Evolutionary conservation across 1,140 invertebrate genomes (phyloP), one percentile per base, ranked within the genome.

Genomic region (Trypoxylus dichotomus): DNA sequence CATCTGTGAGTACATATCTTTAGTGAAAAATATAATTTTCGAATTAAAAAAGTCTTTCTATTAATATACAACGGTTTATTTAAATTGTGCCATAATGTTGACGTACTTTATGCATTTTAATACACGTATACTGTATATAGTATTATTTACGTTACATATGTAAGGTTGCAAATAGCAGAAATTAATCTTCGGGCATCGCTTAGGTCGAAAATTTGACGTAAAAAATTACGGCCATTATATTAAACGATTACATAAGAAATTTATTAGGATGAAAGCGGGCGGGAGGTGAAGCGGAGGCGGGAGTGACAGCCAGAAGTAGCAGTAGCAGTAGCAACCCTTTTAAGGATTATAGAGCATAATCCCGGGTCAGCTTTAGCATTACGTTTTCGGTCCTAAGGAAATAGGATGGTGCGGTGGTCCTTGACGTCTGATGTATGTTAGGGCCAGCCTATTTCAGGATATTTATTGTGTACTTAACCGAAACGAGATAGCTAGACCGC

Each of bases 401-500:
- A 83, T 83, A 81, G 81, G 82, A 83, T 83, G 81, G 79, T 81
- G 78, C 78, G 78, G 80, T 77, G 78, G 80, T 63, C 80, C 80
- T 77, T 79, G 80, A 81, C 80, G 75, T 43, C 81, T 83, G 81
- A 82, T 83, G 80, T 82, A 82, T 83, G 82, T 81, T 80, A 77
- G 82, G 82, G 81, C 80, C 77, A 78, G 81, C 77, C 80, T 79
- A 81, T 79, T 82, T 78, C 78, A 76, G 75, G 81, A 83, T 83
- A 83, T 83, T 83, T 83, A 83, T 83, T 82, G 79, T 82, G 81
- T 83, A 82, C 82, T 83, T 83, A 82, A 79, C 76, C 78, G 81
- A 81, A 83, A 83, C 82, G 81, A 83, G 81, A 81, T 81, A 81
- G 80, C 78, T 78, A 77, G 74, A 79, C 78, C 80, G 76, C 63